A percentile compares a stretch with the other conserved stretches of the same genome.
Evolutionary conservation across 2,797 vertebrate species (phyloP).

Genomic region (Percopsis omiscomaycus): DNA sequence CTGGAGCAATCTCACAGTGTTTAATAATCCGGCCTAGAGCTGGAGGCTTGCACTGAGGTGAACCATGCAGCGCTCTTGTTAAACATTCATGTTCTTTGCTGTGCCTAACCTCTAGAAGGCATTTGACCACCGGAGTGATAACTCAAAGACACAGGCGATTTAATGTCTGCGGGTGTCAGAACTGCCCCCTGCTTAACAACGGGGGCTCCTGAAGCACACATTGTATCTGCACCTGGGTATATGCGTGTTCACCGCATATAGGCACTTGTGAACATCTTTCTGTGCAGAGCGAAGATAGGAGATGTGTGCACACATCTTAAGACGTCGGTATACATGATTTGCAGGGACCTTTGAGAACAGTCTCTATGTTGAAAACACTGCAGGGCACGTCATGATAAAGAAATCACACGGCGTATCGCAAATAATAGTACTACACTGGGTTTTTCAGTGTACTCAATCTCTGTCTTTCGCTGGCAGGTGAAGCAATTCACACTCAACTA

Average conservation of each 20-base stretch:
- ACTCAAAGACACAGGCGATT: constrained; percentile 70
- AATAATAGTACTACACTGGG: not conserved
- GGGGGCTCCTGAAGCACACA: constrained; percentile 5
- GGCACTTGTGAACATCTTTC: too few species aligned
- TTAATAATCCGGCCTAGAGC: constrained; percentile 75
- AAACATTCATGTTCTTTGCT: constrained; percentile 76
- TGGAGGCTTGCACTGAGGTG: constrained; percentile 68
- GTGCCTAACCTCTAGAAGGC: constrained; percentile 60
- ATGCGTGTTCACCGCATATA: not conserved
- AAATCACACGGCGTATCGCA: too few species aligned
- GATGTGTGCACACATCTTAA: too few species aligned
- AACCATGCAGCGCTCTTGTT: constrained; percentile 69
- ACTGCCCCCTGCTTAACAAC: constrained; percentile 40
- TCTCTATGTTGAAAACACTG: too few species aligned
- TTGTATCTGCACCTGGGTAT: not conserved
- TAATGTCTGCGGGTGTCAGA: constrained; percentile 55
- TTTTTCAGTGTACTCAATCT: not conserved
- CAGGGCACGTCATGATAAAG: too few species aligned
- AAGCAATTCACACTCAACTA: constrained; percentile 32
- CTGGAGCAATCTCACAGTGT: constrained; percentile 53
- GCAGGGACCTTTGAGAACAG: too few species aligned
- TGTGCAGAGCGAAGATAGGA: too few species aligned
- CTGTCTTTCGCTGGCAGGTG: constrained; percentile 20
- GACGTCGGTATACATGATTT: too few species aligned
- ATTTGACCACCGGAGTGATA: constrained; percentile 70